Conservation (phyloP, 2,888 invertebrate genomes). For the Clepsis dumicolana region DNA sequence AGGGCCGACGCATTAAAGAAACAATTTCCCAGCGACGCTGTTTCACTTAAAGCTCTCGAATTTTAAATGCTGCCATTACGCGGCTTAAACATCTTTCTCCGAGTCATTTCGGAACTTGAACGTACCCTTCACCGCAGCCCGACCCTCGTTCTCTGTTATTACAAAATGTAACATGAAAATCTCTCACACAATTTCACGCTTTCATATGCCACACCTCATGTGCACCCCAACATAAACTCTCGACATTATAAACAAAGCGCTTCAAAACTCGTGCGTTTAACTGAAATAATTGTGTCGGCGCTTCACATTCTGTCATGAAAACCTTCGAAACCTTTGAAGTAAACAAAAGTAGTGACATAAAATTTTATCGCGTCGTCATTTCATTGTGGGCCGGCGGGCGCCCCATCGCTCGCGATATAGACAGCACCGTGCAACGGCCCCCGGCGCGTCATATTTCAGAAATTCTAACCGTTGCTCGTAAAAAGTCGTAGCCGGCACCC, state of each 20-base stretch:
- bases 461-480: conserved; percentile 68
- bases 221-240: conserved; percentile 34
- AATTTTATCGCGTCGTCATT: conserved; percentile 68
- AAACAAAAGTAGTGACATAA: conserved; percentile 76
- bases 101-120: conserved; percentile 39
- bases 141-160: conserved; percentile 36
- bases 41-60: conserved; percentile 34
- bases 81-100: conserved; percentile 37
- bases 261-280: conserved; percentile 61
- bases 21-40: conserved; percentile 33
- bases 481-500: conserved; percentile 57
- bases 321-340: conserved; percentile 65
- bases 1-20: conserved; percentile 34
- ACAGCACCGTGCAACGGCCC: conserved; percentile 53
- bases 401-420: conserved; percentile 28
- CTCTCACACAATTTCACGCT: conserved; percentile 33
- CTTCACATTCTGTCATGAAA: conserved; percentile 61
- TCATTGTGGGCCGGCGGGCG: conserved; percentile 45
- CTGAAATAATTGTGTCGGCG: conserved; percentile 59
- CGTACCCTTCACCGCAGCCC: conserved; percentile 27
- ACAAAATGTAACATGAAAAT: conserved; percentile 40
- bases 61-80: conserved; percentile 39
- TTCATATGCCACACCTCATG: conserved; percentile 40
- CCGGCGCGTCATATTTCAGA: conserved; percentile 74
- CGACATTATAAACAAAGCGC: conserved; percentile 53